Base-by-base conservation (phyloP, 2,888 invertebrate genomes). In the Hedya salicella region DNA sequence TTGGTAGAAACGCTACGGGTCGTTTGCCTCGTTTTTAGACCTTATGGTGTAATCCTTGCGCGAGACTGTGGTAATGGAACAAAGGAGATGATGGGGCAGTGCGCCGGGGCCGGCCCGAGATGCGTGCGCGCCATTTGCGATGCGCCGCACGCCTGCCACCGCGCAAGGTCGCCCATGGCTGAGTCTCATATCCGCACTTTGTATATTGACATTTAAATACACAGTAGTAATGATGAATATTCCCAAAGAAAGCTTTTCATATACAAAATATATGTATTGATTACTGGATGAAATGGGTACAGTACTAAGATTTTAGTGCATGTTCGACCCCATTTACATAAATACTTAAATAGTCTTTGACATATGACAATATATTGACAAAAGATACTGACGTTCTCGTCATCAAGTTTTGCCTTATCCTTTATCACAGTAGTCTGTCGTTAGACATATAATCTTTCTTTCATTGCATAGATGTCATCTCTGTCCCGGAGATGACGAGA, bases 101-200 rank as follows among this genome's bases (percentile, higher is more conserved):
- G 71, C 65, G 68, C 65, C 71, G 73, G 78, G 77, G 73, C 78
- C 75, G 74, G 75, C 49, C 73, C 64, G 78, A 78, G 78, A 79
- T 78, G 78, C 75, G 75, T 71, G 72, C 68, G 69, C 68, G 70
- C 71, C 67, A 75, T 85, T 89, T 84, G 77, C 61, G 69, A 89
- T 87, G 82, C 89, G 68, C 65, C 68, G 76, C 89, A 90, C 89
- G 87, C 78, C 69, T 73, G 73, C 89, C 77, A 76, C 73, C 74
- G 72, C 73, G 72, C 87, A 88, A 88, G 87, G 89, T 73, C 81
- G 73, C 65, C 70, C 73, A 77, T 81, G 75, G 52, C 52, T 32
- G 44, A 46, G 44, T 39, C 39, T 65, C 25, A 54, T 61, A 61
- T 61, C 66, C 59, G 59, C 49, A 60, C 59, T 49, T 36, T 21